phyloP scores from a whole-genome alignment of 2,888 invertebrate species.

The Drosophila paramelanica region DNA sequence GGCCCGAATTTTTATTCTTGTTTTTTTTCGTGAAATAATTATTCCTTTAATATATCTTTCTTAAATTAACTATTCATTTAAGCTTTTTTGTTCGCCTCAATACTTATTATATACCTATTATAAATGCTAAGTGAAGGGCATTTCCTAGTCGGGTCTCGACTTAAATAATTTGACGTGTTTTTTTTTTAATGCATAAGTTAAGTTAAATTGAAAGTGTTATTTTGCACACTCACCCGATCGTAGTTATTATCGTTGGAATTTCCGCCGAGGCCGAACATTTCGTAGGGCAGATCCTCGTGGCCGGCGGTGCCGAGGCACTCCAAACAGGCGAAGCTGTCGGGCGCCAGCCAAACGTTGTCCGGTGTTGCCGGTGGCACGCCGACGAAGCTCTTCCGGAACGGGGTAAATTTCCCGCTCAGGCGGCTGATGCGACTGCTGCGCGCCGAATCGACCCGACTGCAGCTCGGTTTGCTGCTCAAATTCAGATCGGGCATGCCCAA shows the following conservation, averaged over 20 bases:
- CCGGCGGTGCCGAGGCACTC: slow-evolving; percentile 83
- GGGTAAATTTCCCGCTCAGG: slow-evolving; percentile 69
- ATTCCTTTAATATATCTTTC: too few relatives aligned
- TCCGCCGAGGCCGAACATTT: slow-evolving; percentile 83
- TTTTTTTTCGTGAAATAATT: too few relatives aligned
- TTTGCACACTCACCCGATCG: slow-evolving; percentile 78
- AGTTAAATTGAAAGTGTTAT: too few relatives aligned
- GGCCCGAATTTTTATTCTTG: too few relatives aligned
- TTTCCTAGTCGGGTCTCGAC: too few relatives aligned
- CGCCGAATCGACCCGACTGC: slow-evolving; percentile 82
- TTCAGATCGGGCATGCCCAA: slow-evolving; percentile 78
- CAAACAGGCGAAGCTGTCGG: slow-evolving; percentile 84
- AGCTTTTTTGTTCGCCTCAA: too few relatives aligned
- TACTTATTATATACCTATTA: too few relatives aligned
- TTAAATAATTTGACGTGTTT: too few relatives aligned
- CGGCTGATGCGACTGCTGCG: slow-evolving; percentile 83
- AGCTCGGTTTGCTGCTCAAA: slow-evolving; percentile 83
- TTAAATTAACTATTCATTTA: too few relatives aligned
- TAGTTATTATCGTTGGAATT: slow-evolving; percentile 83
- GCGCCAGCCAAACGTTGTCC: slow-evolving; percentile 84
- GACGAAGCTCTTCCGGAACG: slow-evolving; percentile 82
- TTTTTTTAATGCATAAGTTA: too few relatives aligned
- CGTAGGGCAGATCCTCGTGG: slow-evolving; percentile 84
- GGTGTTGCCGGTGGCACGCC: slow-evolving; percentile 79
- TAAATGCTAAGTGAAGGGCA: too few relatives aligned